phyloP scores from a whole-genome alignment of 2,888 invertebrate species.

The Achlya flavicornis region DNA sequence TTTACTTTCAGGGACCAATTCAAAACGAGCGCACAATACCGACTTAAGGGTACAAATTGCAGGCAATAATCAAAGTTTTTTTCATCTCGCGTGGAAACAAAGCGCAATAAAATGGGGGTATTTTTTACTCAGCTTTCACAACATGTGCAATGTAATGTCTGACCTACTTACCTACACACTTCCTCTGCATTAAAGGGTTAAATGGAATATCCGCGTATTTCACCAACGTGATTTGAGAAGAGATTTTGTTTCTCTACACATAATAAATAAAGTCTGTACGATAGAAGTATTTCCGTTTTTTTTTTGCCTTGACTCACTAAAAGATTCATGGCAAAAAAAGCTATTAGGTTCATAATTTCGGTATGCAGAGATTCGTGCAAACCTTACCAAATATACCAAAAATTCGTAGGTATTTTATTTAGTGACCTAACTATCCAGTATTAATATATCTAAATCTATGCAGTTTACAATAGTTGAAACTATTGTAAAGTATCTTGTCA shows the following conservation, averaged over 20 bases:
- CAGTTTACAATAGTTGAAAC: too few relatives aligned
- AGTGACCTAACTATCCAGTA: too few relatives aligned
- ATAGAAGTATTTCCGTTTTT: too few relatives aligned
- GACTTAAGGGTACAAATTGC: constrained; percentile 76
- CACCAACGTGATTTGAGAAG: constrained; percentile 41
- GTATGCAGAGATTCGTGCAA: too few relatives aligned
- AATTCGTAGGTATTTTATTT: too few relatives aligned
- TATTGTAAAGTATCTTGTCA: too few relatives aligned
- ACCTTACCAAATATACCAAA: too few relatives aligned
- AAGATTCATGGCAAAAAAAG: too few relatives aligned
- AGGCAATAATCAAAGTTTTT: constrained; percentile 77
- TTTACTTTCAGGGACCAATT: constrained; percentile 44
- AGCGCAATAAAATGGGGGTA: constrained; percentile 68
- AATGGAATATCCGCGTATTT: constrained; percentile 72
- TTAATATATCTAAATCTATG: too few relatives aligned
- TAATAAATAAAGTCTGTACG: too few relatives aligned
- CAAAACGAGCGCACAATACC: constrained; percentile 40
- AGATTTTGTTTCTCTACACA: constrained; percentile 44
- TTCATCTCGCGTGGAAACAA: constrained; percentile 68
- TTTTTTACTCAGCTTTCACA: constrained; percentile 80
- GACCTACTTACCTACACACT: constrained; percentile 80
- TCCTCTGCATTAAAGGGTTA: constrained; percentile 80
- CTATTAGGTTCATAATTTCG: too few relatives aligned
- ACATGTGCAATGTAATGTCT: constrained; percentile 80
- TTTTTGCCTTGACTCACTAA: too few relatives aligned